Conservation (phyloP, 1,140 invertebrate genomes). For the Telenomus remus region DNA sequence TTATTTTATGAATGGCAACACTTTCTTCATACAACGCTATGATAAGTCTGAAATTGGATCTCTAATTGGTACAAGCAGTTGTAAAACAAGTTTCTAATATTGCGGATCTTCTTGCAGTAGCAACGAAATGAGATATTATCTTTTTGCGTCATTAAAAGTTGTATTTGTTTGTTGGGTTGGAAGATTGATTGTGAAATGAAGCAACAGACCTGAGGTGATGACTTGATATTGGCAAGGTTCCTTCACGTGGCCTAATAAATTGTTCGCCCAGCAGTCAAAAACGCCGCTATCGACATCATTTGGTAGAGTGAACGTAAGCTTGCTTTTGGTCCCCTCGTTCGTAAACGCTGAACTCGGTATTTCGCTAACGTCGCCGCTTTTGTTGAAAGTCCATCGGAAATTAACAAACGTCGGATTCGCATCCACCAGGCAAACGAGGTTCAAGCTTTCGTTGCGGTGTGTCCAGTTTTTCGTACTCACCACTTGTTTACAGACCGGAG, state of each 20-base stretch:
- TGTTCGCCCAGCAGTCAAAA: conserved; percentile 85
- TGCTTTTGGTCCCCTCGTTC: conserved; percentile 74
- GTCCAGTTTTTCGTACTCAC: conserved; percentile 72
- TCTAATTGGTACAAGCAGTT: no score
- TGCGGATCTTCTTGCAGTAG: no score
- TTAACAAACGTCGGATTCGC: conserved; percentile 77
- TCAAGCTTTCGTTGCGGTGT: conserved; percentile 75
- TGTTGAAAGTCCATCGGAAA: conserved; percentile 81
- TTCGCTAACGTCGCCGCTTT: conserved; percentile 75
- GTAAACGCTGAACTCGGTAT: conserved; percentile 73
- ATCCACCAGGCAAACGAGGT: conserved; percentile 79
- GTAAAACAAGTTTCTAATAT: no score
- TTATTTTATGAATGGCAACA: no score
- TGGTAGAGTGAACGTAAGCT: conserved; percentile 77
- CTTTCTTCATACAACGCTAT: no score
- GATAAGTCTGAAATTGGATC: no score
- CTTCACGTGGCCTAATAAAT: conserved; percentile 83
- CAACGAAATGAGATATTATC: no score
- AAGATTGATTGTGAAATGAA: background rate
- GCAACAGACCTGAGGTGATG: conserved; percentile 81
- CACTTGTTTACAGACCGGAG: conserved; percentile 77
- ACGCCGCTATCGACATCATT: conserved; percentile 85
- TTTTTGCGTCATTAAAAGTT: no score
- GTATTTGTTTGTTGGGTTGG: background rate
- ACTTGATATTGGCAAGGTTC: conserved; percentile 87